Evolutionary conservation across 2,113 vertebrate species (phyloP), one percentile per base, ranked within the genome.

Genomic region (Anarrhichthys ocellatus): DNA sequence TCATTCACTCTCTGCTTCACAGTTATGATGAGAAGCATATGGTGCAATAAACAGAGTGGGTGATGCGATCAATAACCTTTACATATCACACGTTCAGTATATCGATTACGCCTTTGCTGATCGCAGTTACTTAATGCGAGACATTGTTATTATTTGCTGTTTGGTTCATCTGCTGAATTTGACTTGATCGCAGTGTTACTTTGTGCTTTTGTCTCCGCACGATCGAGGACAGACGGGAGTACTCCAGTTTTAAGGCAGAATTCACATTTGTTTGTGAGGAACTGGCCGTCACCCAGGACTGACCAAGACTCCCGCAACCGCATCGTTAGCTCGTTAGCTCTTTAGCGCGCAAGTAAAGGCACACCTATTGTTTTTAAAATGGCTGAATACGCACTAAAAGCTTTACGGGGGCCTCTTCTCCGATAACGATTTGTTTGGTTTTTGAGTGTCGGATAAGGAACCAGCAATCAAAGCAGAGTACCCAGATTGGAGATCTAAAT

Each of bases 1-100:
- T 84, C 75, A 48, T 44, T 73, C 6, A 48, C 52, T 73, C 6
- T 68, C 68, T 5, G 62, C 69, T 84, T 90, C 88, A 80, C 82
- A 79, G 78, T 65, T 80, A 17, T 1, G n/a, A 75, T n/a, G 46
- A 62, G 27, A 75, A 75, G 48, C 87, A 70, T 77, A 82, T 29
- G 76, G 59, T 34, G 75, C 34, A 13, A 62, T 59, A 52, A 75
- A 48, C 56, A 58, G 71, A 56, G 65, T 0, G 61, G 29, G 11
- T 36, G 71, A 77, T n/a, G 52, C 10, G 15, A 27, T 75, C 73
- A 34, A 29, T 73, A 52, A 80, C 6, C 62, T 78, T 72, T 34
- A 52, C 81, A 64, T 58, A n/a, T 40, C 63, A 42, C 70, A 62
- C 29, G 8, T 5, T 11, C n/a, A 52, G 42, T 56, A 27, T 64